Evolutionary conservation across 2,797 vertebrate genomes (phyloP).

Genomic region (Vireo griseus): DNA sequence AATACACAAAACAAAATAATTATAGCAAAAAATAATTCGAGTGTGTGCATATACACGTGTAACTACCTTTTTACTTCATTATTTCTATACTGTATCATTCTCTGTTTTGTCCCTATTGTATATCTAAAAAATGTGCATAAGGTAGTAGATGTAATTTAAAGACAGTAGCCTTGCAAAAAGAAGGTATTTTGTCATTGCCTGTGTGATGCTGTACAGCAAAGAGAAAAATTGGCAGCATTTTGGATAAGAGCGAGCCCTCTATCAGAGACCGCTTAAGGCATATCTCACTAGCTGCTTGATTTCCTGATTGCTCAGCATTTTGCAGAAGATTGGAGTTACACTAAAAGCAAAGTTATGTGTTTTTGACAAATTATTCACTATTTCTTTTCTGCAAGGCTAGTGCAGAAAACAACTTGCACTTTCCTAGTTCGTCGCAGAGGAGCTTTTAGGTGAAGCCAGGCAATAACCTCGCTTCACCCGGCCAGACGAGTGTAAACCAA

Average conservation of each 20-base stretch:
- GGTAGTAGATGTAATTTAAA: neutral
- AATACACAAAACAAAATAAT: neutral
- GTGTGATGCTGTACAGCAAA: neutral
- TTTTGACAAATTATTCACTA: constrained; percentile 17
- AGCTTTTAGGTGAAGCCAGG: neutral
- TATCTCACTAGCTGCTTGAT: constrained; percentile 14
- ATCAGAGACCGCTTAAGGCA: neutral
- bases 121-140: neutral
- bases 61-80: neutral
- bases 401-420: neutral
- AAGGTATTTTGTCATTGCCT: neutral
- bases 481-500: neutral
- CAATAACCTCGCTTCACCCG: neutral
- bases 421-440: neutral
- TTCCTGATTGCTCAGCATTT: constrained; percentile 49
- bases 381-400: neutral
- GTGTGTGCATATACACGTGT: fast-evolving
- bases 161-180: neutral
- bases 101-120: neutral
- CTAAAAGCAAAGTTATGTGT: neutral
- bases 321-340: constrained; percentile 7
- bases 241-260: neutral
- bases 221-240: neutral
- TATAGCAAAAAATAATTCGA: neutral
- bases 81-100: neutral